Conservation (phyloP, 2,888 invertebrate genomes). For the Ctena decussata region DNA sequence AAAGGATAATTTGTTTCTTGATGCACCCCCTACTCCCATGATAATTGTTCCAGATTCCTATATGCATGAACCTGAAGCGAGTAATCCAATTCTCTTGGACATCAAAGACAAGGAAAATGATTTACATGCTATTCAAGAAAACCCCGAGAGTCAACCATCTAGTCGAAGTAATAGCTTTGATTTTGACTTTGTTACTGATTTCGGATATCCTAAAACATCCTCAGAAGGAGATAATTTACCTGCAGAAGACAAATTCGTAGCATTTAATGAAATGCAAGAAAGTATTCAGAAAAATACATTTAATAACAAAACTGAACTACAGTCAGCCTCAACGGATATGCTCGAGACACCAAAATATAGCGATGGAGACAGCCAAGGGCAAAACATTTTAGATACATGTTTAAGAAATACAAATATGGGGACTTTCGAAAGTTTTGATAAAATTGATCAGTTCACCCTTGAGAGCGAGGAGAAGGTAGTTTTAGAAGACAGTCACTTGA, state of each 20-base stretch:
- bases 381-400: too few species aligned
- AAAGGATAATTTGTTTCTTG: constrained; percentile 49
- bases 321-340: neutral
- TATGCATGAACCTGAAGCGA: constrained; percentile 48
- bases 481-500: too few species aligned
- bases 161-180: constrained; percentile 8
- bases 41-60: constrained; percentile 52
- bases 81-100: constrained; percentile 22
- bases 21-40: constrained; percentile 45
- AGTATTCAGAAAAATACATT: neutral
- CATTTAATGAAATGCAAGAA: neutral
- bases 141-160: neutral
- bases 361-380: too few species aligned
- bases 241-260: neutral
- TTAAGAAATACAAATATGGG: too few species aligned
- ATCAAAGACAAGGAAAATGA: neutral
- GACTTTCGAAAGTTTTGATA: too few species aligned
- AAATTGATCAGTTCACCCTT: too few species aligned
- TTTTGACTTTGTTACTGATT: neutral
- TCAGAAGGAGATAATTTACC: neutral
- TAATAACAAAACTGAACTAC: neutral
- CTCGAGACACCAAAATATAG: too few species aligned
- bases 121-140: neutral
- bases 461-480: too few species aligned
- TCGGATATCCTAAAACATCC: neutral